Base-by-base conservation (phyloP, 2,797 vertebrate species). In the Labeo calbasu region DNA sequence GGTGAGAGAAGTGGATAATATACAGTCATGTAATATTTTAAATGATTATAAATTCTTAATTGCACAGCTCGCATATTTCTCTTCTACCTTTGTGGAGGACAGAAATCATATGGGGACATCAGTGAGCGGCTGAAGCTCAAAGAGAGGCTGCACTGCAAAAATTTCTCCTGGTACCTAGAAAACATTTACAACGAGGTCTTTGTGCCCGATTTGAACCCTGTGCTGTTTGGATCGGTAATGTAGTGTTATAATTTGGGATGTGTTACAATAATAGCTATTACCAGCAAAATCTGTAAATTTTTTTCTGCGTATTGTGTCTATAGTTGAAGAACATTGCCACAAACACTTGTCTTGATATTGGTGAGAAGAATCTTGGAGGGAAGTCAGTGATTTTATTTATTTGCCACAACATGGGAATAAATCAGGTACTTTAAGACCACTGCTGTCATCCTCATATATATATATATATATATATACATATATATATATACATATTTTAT, bases 131-230 rank as follows among this genome's bases (percentile, higher is more conserved):
- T 91, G 43, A 65, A 89, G 88, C 92, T 97, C 69, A 94, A 92
- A 88, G 92, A 96, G 90, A 91, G 50, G 72, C 90, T 97, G 28
- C 92, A 91, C 10, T 97, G 96, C 90, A 94, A 19, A 89, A 96
- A 94, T 85, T 97, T 97, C 90, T 94, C 95, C 72, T 97, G 97
- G 96, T 97, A 95, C 84, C 94, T 97, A 68, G 86, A 94, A n/a
- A 96, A 94, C 9, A 1, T 97, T 88, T 96, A 96, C 86, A 96
- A 96, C 0, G 96, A 97, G 89, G 94, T 95, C 90, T 96, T 95
- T 0, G 88, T 96, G 69, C 96, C 96, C 0, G 96, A 97, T 82
- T 91, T 96, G 57, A 93, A 82, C 1, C 96, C 96, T 0, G 72
- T 82, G 0, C 94, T 91, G 85, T 94, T 92, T 0, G 96, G 96